These are phyloP conservation scores for Peromyscus nudipes DNA, from an alignment of 2,797 vertebrate species.

Conservation along the genomic window DNA sequence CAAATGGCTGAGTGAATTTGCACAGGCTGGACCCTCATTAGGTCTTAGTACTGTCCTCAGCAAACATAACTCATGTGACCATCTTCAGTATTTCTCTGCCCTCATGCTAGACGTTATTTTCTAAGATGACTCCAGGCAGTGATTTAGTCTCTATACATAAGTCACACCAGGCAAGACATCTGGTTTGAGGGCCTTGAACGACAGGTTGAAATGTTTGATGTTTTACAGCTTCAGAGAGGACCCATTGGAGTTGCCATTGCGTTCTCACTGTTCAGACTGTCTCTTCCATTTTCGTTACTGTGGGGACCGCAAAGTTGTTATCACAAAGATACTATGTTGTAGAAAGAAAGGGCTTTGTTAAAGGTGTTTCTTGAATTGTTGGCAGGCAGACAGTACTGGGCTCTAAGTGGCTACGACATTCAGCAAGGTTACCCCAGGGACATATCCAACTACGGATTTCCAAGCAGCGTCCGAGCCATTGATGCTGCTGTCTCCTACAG, in stretches of 20 bases:
- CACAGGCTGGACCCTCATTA: not conserved
- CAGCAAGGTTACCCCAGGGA: slow-evolving; percentile 88
- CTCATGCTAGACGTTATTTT: not conserved
- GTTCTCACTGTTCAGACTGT: not conserved
- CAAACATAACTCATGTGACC: not conserved
- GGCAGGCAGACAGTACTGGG: slow-evolving; percentile 91
- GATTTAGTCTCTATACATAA: not conserved
- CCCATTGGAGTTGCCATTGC: rapidly evolving
- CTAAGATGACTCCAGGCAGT: not conserved
- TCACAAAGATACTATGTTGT: not conserved
- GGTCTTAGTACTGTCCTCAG: not conserved
- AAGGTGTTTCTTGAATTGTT: slow-evolving; percentile 53
- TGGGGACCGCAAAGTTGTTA: not conserved
- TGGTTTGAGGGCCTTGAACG: not conserved
- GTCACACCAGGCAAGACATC: not conserved
- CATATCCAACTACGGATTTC: slow-evolving; percentile 90
- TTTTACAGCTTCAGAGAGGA: not conserved
- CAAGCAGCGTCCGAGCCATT: slow-evolving; percentile 88
- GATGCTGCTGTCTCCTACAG: slow-evolving; percentile 90
- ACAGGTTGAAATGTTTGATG: not conserved
- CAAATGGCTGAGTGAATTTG: not conserved
- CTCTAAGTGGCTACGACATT: slow-evolving; percentile 89
- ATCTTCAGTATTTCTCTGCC: not conserved
- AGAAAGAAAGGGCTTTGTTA: not conserved
- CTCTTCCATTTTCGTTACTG: slow-evolving; percentile 24